Conservation (phyloP, 2,797 vertebrate genomes). For the Pipistrellus nathusii region DNA sequence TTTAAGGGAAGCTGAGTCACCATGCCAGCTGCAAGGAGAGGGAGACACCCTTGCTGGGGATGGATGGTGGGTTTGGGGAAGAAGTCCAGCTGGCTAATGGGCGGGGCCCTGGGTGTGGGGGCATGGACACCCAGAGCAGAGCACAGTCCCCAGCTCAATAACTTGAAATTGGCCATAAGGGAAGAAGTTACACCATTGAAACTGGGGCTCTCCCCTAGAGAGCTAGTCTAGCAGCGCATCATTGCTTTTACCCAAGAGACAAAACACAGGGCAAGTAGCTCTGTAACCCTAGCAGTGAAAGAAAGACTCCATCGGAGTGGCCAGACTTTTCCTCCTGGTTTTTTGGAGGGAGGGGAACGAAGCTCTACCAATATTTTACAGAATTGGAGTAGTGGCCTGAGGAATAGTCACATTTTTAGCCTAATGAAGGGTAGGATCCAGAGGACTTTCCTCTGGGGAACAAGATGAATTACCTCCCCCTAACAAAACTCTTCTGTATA, state of each 20-base stretch:
- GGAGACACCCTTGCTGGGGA: conserved; percentile 23
- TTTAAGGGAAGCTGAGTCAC: conserved; percentile 76
- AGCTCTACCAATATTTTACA: background rate
- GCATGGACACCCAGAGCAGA: background rate
- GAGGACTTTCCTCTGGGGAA: background rate
- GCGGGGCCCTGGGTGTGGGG: background rate
- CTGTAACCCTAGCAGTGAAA: background rate
- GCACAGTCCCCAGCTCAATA: background rate
- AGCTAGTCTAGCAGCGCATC: background rate
- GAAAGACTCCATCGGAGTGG: background rate
- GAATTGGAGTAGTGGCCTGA: background rate
- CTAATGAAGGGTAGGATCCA: background rate
- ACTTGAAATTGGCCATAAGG: background rate
- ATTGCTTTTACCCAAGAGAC: background rate
- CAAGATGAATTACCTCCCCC: background rate
- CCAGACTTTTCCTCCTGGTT: background rate
- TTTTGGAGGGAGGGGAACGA: background rate
- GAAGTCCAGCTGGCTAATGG: conserved; percentile 8
- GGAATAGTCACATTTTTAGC: background rate
- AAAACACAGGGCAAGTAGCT: background rate
- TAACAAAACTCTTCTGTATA: background rate
- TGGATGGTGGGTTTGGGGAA: conserved; percentile 33
- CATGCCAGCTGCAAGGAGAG: conserved; percentile 66
- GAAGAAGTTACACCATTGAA: background rate
- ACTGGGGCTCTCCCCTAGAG: background rate